Evolutionary conservation across 2,888 invertebrate species (phyloP).

Genomic region (Eupithecia dodoneata): DNA sequence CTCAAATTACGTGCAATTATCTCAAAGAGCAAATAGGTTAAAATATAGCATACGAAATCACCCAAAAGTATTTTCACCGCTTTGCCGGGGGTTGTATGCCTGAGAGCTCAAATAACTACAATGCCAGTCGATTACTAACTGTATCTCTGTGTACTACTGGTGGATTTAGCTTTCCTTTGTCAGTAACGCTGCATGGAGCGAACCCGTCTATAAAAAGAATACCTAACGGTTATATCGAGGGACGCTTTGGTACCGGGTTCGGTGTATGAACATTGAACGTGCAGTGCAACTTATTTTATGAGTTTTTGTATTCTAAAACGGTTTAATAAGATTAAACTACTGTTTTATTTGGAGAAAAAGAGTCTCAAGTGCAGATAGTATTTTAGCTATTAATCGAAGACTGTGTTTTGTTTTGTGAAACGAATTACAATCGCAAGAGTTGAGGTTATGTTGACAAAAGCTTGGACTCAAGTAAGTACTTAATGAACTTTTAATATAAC

Average conservation of each 20-base stretch:
- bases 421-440: slow-evolving; percentile 21
- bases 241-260: slow-evolving; percentile 53
- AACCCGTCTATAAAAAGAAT: slow-evolving; percentile 69
- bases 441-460: slow-evolving; percentile 78
- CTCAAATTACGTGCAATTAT: background rate
- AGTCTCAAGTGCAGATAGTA: background rate
- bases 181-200: slow-evolving; percentile 42
- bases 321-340: background rate
- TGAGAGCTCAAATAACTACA: slow-evolving; percentile 18
- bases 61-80: background rate
- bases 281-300: slow-evolving; percentile 5
- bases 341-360: background rate
- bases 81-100: slow-evolving; percentile 28
- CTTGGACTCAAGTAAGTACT: slow-evolving; percentile 64
- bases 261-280: slow-evolving; percentile 29
- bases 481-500: background rate
- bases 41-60: background rate
- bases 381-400: background rate
- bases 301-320: background rate
- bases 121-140: slow-evolving; percentile 22
- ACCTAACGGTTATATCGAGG: slow-evolving; percentile 61
- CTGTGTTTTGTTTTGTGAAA: background rate
- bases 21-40: background rate
- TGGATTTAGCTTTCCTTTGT: slow-evolving; percentile 32
- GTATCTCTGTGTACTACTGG: slow-evolving; percentile 22